These are phyloP conservation scores for Pollicipes pollicipes DNA, from an alignment of 1,140 invertebrate species.

Conservation along the genomic window DNA sequence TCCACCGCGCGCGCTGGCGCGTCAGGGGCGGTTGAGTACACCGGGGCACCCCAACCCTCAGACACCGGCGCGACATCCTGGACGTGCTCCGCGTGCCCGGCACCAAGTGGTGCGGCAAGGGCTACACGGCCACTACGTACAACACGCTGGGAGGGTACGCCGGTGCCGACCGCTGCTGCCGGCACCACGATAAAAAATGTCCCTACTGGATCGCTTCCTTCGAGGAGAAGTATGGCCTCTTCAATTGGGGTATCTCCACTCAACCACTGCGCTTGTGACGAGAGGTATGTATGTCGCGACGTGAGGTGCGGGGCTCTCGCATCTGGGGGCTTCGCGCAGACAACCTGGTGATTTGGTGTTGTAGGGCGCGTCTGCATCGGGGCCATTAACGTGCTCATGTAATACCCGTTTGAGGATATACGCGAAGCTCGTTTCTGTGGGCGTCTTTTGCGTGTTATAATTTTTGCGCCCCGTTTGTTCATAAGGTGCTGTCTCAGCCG, in stretches of 20 bases:
- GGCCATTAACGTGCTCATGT: too few species aligned
- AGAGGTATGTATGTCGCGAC: too few species aligned
- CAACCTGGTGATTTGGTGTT: too few species aligned
- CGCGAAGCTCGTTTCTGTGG: too few species aligned
- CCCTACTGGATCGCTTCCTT: conserved; percentile 58
- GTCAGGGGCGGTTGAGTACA: not conserved
- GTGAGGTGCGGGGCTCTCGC: too few species aligned
- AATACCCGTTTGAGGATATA: too few species aligned
- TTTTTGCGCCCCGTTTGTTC: too few species aligned
- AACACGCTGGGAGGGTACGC: conserved; percentile 56
- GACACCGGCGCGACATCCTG: conserved; percentile 34
- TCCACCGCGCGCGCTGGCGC: not conserved
- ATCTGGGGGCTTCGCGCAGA: too few species aligned
- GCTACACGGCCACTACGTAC: conserved; percentile 50
- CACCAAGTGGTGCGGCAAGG: conserved; percentile 74
- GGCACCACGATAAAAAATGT: conserved; percentile 61
- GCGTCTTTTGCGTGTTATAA: too few species aligned
- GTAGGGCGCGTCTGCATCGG: too few species aligned
- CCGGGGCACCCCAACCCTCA: conserved; percentile 9
- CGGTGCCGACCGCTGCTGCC: conserved; percentile 59
- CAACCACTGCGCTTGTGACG: conserved; percentile 72
- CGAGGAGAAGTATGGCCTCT: conserved; percentile 53
- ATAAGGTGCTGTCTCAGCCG: too few species aligned
- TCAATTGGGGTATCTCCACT: conserved; percentile 69
- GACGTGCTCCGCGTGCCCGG: conserved; percentile 52